Evolutionary conservation across 2,888 invertebrate species (phyloP).

Genomic region (Heteropelma amictum): DNA sequence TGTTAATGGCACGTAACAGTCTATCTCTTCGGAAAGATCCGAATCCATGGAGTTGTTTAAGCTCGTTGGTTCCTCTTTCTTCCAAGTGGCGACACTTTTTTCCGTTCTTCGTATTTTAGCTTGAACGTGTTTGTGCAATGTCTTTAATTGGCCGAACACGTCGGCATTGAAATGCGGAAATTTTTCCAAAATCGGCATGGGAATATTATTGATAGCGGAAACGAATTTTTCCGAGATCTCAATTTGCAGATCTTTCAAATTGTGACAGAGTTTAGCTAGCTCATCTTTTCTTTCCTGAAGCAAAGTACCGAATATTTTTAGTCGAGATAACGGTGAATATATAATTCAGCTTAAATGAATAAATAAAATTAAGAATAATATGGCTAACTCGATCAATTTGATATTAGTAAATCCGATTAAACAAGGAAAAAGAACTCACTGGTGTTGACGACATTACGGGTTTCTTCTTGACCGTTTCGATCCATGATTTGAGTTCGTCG

Average conservation of each 20-base stretch:
- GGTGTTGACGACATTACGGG: constrained; percentile 65
- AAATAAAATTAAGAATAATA: neutral
- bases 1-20: constrained; percentile 36
- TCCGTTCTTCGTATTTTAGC: constrained; percentile 79
- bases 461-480: constrained; percentile 62
- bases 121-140: constrained; percentile 81
- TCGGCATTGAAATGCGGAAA: constrained; percentile 82
- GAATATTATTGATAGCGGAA: constrained; percentile 83
- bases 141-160: constrained; percentile 81
- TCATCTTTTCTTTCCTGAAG: constrained; percentile 64
- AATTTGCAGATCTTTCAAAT: constrained; percentile 79
- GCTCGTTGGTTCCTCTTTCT: constrained; percentile 29
- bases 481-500: constrained; percentile 66
- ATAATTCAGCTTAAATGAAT: neutral
- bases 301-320: neutral
- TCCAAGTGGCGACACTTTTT: constrained; percentile 61
- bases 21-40: constrained; percentile 43
- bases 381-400: too few species aligned
- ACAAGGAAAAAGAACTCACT: constrained; percentile 57
- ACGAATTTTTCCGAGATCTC: constrained; percentile 83
- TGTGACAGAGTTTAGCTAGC: constrained; percentile 62
- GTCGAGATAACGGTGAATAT: neutral
- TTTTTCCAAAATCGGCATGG: constrained; percentile 81
- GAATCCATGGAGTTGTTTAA: constrained; percentile 39
- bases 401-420: neutral